Percentiles rank a stretch among this genome's conserved stretches.
Conservation (phyloP, 1,140 invertebrate genomes). For the Episyrphus balteatus region DNA sequence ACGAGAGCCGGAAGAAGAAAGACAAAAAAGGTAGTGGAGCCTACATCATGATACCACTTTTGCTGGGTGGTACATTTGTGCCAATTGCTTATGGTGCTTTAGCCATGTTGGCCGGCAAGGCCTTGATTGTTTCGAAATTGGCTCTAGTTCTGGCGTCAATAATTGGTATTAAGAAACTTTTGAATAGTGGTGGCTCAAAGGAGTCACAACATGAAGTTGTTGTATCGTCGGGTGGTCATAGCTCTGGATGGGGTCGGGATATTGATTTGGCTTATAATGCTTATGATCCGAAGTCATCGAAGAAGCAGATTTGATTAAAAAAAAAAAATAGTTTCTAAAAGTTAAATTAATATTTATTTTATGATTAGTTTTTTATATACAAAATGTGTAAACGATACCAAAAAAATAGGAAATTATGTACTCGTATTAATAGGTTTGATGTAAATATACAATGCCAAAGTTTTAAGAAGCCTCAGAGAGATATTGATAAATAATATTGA, state of each 20-base stretch:
- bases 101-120: conserved; percentile 69
- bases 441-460: too few relatives aligned
- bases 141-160: conserved; percentile 69
- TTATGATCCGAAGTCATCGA: conserved; percentile 36
- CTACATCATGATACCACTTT: conserved; percentile 59
- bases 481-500: too few relatives aligned
- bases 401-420: too few relatives aligned
- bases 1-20: conserved; percentile 32
- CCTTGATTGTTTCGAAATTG: conserved; percentile 69
- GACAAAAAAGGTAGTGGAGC: conserved; percentile 59
- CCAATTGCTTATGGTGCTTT: conserved; percentile 67
- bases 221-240: conserved; percentile 52
- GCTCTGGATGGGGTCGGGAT: conserved; percentile 58
- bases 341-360: too few relatives aligned
- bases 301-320: too few relatives aligned
- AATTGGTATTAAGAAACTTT: conserved; percentile 69
- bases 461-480: too few relatives aligned
- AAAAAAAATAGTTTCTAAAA: too few relatives aligned
- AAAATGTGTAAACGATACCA: too few relatives aligned
- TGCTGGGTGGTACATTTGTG: conserved; percentile 66
- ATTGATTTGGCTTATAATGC: conserved; percentile 52
- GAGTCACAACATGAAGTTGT: conserved; percentile 58
- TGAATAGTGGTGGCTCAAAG: conserved; percentile 49
- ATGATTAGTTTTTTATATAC: too few relatives aligned
- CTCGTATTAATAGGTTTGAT: too few relatives aligned